A percentile compares a stretch with the other conserved stretches of the same genome.
Conservation (phyloP, 2,888 invertebrate species). For the Chrysodeixis includens region DNA sequence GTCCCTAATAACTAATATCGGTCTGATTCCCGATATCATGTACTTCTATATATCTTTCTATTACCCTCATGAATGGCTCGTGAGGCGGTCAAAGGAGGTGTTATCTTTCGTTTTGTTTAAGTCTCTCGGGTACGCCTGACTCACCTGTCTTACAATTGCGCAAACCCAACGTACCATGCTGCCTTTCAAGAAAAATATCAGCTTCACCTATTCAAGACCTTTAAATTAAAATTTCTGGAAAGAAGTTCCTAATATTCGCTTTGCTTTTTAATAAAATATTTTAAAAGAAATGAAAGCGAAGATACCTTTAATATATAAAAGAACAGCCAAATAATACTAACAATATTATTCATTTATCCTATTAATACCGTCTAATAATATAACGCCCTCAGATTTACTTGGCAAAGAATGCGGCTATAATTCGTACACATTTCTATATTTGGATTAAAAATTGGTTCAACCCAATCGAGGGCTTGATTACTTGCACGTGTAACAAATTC, state of each 20-base stretch:
- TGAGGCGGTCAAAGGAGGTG: conserved; percentile 21
- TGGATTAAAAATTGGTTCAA: conserved; percentile 66
- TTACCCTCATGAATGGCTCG: conserved; percentile 18
- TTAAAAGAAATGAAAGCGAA: neutral
- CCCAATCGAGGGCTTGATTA: conserved; percentile 66
- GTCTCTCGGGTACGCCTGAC: neutral
- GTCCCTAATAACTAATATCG: neutral
- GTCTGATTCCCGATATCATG: neutral
- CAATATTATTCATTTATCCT: neutral
- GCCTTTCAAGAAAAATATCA: neutral
- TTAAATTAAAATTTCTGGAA: conserved; percentile 9
- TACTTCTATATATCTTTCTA: conserved; percentile 12
- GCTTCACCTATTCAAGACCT: conserved; percentile 9
- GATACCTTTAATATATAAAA: neutral
- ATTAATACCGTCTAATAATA: conserved; percentile 22
- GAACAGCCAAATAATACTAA: neutral
- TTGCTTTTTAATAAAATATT: neutral
- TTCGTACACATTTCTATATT: conserved; percentile 60
- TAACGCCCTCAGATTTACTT: conserved; percentile 10
- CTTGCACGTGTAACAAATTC: conserved; percentile 74
- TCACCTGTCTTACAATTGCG: neutral
- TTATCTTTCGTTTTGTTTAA: conserved; percentile 36
- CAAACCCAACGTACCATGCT: neutral
- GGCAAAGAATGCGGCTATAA: conserved; percentile 18
- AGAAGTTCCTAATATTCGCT: neutral